These are phyloP conservation scores for Podilymbus podiceps DNA, from an alignment of 2,113 vertebrate genomes.

Conservation along the genomic window DNA sequence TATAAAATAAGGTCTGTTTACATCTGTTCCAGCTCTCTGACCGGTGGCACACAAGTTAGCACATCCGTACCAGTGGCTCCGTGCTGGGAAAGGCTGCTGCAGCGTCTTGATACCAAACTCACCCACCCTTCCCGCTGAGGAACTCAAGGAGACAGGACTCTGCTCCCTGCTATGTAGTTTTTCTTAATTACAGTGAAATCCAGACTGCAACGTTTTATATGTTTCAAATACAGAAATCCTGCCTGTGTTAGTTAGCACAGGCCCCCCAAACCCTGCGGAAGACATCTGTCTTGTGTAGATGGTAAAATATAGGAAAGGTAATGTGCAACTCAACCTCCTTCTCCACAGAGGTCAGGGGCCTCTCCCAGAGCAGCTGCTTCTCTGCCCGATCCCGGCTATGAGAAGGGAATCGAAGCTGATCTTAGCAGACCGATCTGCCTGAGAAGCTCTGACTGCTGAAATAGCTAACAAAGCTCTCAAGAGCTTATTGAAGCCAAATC, in stretches of 20 bases:
- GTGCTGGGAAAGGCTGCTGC: not conserved
- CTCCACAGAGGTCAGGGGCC: not conserved
- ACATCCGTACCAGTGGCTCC: not conserved
- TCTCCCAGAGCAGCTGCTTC: not conserved
- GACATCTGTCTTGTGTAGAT: not conserved
- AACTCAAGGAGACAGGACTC: too few species aligned
- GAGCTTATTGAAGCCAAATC: not conserved
- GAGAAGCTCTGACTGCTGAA: not conserved
- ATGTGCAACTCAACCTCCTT: not conserved
- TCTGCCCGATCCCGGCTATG: rapidly evolving
- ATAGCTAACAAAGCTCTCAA: not conserved
- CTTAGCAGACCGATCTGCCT: not conserved
- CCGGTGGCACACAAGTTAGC: not conserved
- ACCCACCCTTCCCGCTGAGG: not conserved
- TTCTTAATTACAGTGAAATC: not conserved
- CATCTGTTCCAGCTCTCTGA: not conserved
- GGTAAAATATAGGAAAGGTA: not conserved
- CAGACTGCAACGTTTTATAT: not conserved
- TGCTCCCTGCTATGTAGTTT: not conserved
- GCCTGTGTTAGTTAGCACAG: not conserved
- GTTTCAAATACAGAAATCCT: not conserved
- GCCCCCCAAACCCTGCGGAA: not conserved
- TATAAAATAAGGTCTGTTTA: not conserved
- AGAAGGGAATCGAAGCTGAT: not conserved
- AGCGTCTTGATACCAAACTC: not conserved